These are phyloP conservation scores for Macrocentrus cingulum DNA, from an alignment of 1,140 invertebrate species.

Conservation along the genomic window DNA sequence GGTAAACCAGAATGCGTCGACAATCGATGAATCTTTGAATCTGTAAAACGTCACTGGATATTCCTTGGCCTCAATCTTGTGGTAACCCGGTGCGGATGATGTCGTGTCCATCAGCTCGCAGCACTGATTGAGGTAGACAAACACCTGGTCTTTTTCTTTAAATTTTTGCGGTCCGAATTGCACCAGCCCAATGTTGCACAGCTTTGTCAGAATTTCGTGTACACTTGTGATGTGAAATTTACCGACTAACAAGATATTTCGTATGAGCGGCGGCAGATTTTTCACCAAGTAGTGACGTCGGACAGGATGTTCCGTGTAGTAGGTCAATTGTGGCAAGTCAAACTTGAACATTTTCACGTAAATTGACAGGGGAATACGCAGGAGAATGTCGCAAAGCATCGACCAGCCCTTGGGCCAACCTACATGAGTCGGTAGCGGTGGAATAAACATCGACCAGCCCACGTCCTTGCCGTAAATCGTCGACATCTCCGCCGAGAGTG, in stretches of 20 bases:
- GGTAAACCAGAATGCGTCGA: constrained; percentile 75
- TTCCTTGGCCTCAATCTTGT: constrained; percentile 63
- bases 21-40: constrained; percentile 61
- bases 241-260: constrained; percentile 61
- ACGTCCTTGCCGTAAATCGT: constrained; percentile 61
- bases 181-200: constrained; percentile 71
- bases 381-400: constrained; percentile 71
- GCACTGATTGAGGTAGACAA: constrained; percentile 70
- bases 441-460: constrained; percentile 76
- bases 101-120: constrained; percentile 69
- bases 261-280: constrained; percentile 58
- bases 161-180: constrained; percentile 70
- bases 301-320: constrained; percentile 69
- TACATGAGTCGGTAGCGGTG: constrained; percentile 66
- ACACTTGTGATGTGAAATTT: constrained; percentile 70
- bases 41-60: constrained; percentile 62
- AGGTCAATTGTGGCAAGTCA: constrained; percentile 62
- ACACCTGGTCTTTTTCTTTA: constrained; percentile 73
- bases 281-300: constrained; percentile 67
- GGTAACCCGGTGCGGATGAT: constrained; percentile 65
- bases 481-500: too few relatives aligned
- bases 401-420: constrained; percentile 72
- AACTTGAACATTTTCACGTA: constrained; percentile 71
- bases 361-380: constrained; percentile 72
- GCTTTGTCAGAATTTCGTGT: constrained; percentile 60